Evolutionary conservation across 2,888 invertebrate genomes (phyloP).

Genomic region (Euplexia lucipara): DNA sequence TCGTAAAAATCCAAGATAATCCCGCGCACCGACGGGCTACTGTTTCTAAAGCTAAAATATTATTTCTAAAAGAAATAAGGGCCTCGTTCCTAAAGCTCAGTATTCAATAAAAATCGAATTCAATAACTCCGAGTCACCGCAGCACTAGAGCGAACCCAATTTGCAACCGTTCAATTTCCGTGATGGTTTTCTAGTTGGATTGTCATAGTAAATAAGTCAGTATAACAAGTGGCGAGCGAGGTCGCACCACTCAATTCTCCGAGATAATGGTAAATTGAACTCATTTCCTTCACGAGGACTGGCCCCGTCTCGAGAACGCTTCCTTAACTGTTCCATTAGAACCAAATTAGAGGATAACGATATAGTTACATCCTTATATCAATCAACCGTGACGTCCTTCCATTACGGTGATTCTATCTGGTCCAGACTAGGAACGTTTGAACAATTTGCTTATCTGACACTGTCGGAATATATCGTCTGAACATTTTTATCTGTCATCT

Average conservation of each 20-base stretch:
- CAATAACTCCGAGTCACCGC: conserved; percentile 61
- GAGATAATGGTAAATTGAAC: conserved; percentile 87
- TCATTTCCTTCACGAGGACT: conserved; percentile 82
- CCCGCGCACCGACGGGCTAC: neutral
- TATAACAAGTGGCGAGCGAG: conserved; percentile 75
- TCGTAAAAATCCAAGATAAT: conserved; percentile 2
- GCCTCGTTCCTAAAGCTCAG: conserved; percentile 24
- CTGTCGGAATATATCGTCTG: conserved; percentile 34
- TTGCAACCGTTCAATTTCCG: conserved; percentile 76
- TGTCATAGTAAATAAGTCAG: conserved; percentile 78
- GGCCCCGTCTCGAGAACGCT: conserved; percentile 72
- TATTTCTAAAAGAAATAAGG: conserved; percentile 22
- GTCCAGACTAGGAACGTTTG: conserved; percentile 35
- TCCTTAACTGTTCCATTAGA: conserved; percentile 79
- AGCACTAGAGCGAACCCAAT: conserved; percentile 72
- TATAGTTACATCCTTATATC: conserved; percentile 68
- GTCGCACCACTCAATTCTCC: conserved; percentile 78
- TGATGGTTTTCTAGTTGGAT: conserved; percentile 77
- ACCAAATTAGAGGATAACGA: conserved; percentile 77
- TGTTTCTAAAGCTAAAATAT: conserved; percentile 21
- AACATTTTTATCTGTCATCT: conserved; percentile 24
- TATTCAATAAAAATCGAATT: conserved; percentile 64
- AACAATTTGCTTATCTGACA: conserved; percentile 53
- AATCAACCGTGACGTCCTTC: conserved; percentile 66
- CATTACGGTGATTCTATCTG: conserved; percentile 63